Evolutionary conservation across 2,797 vertebrate species (phyloP).

Genomic region (Tympanoctomys barrerae): DNA sequence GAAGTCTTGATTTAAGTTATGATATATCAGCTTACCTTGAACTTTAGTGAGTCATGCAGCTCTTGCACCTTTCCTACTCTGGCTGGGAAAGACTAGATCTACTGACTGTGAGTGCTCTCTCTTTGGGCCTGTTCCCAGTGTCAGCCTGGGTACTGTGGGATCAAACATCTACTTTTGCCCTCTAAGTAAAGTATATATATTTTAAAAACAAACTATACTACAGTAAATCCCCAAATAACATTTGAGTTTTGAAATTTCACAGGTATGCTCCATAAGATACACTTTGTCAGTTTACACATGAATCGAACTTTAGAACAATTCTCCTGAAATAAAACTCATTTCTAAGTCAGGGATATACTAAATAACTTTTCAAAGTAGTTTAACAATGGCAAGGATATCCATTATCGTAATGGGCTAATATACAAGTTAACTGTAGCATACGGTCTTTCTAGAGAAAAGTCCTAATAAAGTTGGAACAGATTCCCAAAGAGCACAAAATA

Average conservation of each 20-base stretch:
- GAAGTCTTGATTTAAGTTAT: slow-evolving; percentile 78
- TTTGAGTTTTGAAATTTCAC: not conserved
- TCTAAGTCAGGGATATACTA: not conserved
- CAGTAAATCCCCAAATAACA: not conserved
- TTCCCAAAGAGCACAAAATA: not conserved
- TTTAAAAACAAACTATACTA: not conserved
- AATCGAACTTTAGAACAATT: not conserved
- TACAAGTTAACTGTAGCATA: not conserved
- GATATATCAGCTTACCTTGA: slow-evolving; percentile 81
- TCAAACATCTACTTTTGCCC: slow-evolving; percentile 84
- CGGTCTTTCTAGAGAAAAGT: not conserved
- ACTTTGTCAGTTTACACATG: not conserved
- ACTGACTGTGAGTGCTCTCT: slow-evolving; percentile 85
- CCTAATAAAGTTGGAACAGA: not conserved
- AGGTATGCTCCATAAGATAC: not conserved
- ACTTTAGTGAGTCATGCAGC: slow-evolving; percentile 83
- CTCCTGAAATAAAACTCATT: not conserved
- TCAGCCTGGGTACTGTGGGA: slow-evolving; percentile 72
- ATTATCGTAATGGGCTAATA: not conserved
- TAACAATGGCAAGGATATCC: slow-evolving; percentile 21
- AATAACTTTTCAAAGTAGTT: not conserved
- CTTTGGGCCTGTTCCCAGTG: slow-evolving; percentile 82
- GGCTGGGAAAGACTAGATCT: slow-evolving; percentile 86
- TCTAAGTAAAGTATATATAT: slow-evolving; percentile 1
- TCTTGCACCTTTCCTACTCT: slow-evolving; percentile 84